Conservation (phyloP, 1,140 invertebrate species). For the Pemphigus obesinymphae region DNA sequence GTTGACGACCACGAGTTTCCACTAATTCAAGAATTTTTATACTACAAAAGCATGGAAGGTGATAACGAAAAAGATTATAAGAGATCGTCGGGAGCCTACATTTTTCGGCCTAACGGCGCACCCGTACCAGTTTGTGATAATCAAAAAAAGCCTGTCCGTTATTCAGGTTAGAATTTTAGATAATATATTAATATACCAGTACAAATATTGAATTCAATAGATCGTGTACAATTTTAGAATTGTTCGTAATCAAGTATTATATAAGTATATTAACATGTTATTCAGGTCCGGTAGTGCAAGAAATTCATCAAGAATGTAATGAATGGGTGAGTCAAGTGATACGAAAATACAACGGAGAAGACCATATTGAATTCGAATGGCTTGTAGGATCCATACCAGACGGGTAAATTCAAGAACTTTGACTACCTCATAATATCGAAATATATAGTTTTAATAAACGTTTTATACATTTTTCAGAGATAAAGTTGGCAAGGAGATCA, state of each 20-base stretch:
- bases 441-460: too few species aligned
- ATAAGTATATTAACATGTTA: too few species aligned
- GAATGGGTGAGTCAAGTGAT: conserved; percentile 62
- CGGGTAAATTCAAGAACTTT: conserved; percentile 7
- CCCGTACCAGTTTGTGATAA: conserved; percentile 44
- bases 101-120: conserved; percentile 58
- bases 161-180: neutral
- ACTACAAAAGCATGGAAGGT: conserved; percentile 58
- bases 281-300: conserved; percentile 52
- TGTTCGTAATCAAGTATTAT: too few species aligned
- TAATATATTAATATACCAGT: too few species aligned
- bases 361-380: conserved; percentile 84
- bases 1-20: conserved; percentile 21
- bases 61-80: conserved; percentile 50
- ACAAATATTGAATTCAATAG: too few species aligned
- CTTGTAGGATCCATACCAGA: conserved; percentile 61
- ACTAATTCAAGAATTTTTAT: conserved; percentile 54
- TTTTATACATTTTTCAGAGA: conserved; percentile 47
- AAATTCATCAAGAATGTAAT: conserved; percentile 61
- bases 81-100: conserved; percentile 60
- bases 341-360: conserved; percentile 63
- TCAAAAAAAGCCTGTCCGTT: neutral
- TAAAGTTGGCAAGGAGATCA: conserved; percentile 59
- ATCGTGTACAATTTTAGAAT: too few species aligned
- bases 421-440: too few species aligned